Evolutionary conservation across 2,797 vertebrate species (phyloP), one percentile per base, ranked within the genome.

Genomic region (Cyprinodon diabolis): DNA sequence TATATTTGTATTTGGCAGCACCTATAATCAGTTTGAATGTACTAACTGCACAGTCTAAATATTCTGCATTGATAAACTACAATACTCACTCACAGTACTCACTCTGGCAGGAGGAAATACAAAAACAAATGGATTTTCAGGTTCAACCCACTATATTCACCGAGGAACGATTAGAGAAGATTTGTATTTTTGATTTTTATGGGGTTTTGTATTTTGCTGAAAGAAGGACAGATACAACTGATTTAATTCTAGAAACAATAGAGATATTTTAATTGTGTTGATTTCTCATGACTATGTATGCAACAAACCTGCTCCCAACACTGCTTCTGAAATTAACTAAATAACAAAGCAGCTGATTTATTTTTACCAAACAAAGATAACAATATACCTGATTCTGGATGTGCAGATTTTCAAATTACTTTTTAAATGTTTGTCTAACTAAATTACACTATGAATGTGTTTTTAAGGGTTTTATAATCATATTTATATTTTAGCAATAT

Each of bases 221-320:
- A 54, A 48, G 52, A 74, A 48, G 52, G 35, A 55, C 67, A 57
- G 45, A 66, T 76, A 25, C 37, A 21, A 52, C 21, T 21, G 49
- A 71, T 54, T 25, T 48, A 77, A 52, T 66, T 54, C 35, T 60
- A 51, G 51, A 70, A 8, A 69, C n/a, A 6, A 71, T 1, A 63
- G 21, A 67, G 37, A 23, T 1, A 30, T 57, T 75, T 67, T 69
- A 37, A 68, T 66, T 73, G 8, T 70, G 25, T 57, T 65, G 56
- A 52, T 23, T 66, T 63, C 30, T 74, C 45, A 45, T 48, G 49
- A 52, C 47, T 30, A n/a, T 71, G 68, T 55, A 40, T 56, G 23
- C 62, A 7, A 14, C 45, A 48, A 65, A 69, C 4, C 55, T 47
- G 13, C 62, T 40, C 69, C 25, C 66, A 69, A 69, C 13, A 19